Percentiles rank a stretch among this genome's conserved stretches.
phyloP scores from a whole-genome alignment of 2,797 vertebrate genomes.

The Tachyglossus aculeatus region DNA sequence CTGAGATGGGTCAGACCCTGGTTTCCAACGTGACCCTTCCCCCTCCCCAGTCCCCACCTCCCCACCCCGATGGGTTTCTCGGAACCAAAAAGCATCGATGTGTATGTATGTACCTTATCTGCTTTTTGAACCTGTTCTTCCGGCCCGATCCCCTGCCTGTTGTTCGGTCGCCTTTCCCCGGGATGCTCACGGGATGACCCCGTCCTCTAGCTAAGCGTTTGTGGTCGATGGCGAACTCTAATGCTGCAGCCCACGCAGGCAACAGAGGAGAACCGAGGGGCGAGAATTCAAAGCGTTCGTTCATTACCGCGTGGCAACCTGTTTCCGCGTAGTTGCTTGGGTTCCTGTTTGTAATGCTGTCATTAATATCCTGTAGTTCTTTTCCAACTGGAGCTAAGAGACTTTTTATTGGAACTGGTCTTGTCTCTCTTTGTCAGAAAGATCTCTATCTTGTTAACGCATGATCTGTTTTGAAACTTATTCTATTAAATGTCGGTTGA shows the following conservation, averaged over 20 bases:
- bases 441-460: constrained; percentile 76
- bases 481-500: constrained; percentile 87
- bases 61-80: constrained; percentile 11
- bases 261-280: constrained; percentile 31
- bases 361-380: constrained; percentile 67
- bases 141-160: constrained; percentile 41
- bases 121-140: constrained; percentile 40
- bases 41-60: constrained; percentile 26
- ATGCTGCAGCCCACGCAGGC: constrained; percentile 55
- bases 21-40: constrained; percentile 35
- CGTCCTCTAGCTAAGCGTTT: constrained; percentile 44
- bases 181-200: background rate
- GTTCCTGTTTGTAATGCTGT: constrained; percentile 72
- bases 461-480: constrained; percentile 80
- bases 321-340: constrained; percentile 62
- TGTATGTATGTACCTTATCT: constrained; percentile 48
- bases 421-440: constrained; percentile 77
- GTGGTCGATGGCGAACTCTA: constrained; percentile 46
- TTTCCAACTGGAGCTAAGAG: constrained; percentile 76
- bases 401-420: constrained; percentile 75
- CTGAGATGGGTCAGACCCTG: constrained; percentile 29
- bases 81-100: constrained; percentile 49
- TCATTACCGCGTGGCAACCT: constrained; percentile 61
- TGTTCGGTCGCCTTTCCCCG: constrained; percentile 18
- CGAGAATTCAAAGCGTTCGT: constrained; percentile 49